Conservation (phyloP, 37 sponge, comb jelly and placozoan species). For the Agelas oroides region DNA sequence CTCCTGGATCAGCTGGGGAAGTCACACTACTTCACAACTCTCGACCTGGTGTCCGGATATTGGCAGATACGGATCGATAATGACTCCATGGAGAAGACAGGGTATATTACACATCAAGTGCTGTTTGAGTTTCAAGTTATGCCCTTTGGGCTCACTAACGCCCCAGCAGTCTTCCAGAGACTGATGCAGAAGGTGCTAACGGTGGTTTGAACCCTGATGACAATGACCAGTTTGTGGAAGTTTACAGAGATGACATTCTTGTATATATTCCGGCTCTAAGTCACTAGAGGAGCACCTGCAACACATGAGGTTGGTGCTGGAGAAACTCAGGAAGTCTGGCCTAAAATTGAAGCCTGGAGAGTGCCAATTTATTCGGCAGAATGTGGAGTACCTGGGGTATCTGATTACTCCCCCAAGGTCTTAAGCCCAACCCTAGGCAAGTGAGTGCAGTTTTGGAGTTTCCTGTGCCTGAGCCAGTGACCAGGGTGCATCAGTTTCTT, state of each 20-base stretch:
- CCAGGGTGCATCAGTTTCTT: too few relatives aligned
- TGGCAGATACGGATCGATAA: constrained; percentile 26
- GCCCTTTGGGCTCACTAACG: too few relatives aligned
- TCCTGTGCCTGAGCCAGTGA: too few relatives aligned
- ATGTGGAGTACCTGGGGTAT: constrained; percentile 37
- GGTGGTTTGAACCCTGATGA: neutral
- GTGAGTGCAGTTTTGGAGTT: constrained; percentile 6
- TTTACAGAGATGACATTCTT: constrained; percentile 56
- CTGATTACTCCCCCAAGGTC: constrained; percentile 37
- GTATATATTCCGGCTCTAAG: constrained; percentile 10
- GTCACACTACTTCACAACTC: constrained; percentile 4
- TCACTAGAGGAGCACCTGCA: constrained; percentile 26
- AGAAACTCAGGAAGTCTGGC: neutral
- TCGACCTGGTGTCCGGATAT: constrained; percentile 20
- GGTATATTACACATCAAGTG: neutral
- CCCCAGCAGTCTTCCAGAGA: too few relatives aligned
- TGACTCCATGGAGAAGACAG: constrained; percentile 28
- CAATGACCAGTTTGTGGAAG: constrained; percentile 8
- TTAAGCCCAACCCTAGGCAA: constrained; percentile 3
- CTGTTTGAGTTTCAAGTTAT: constrained; percentile 33
- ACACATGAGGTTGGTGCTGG: constrained; percentile 16
- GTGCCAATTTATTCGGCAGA: neutral
- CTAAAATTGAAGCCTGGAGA: constrained; percentile 49
- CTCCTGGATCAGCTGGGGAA: constrained; percentile 12
- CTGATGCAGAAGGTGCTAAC: constrained; percentile 37